Base-by-base conservation (phyloP, 2,113 vertebrate genomes). In the Chionis minor region DNA sequence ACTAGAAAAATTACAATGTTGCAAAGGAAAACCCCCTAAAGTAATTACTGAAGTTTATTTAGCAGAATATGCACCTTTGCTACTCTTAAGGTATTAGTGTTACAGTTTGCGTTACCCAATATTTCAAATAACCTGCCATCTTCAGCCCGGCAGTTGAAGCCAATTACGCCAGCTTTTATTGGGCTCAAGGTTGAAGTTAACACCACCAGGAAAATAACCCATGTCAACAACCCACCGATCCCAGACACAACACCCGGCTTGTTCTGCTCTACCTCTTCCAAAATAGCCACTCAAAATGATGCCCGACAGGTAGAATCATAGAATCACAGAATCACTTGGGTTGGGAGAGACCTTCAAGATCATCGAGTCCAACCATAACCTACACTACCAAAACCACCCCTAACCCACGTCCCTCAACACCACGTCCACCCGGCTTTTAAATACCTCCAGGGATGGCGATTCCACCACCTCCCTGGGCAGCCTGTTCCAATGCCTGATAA, bases 21-120 rank as follows among this genome's bases (percentile, higher is more conserved):
- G 90, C 74, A 84, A 44, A 94, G 70, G 92, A 97, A 98, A 96
- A 94, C 21, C 95, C 97, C 96, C 96, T 92, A 83, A 97, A 97
- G 97, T 84, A 90, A 97, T 95, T 93, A 96, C 80, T 86, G 90
- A 88, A 81, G 84, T 95, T 97, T 96, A 96, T 96, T 97, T 96
- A 91, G 93, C 92, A 96, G 92, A 95, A 95, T 94, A 75, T 74
- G 92, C 88, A 97, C 93, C 88, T 90, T 97, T 94, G 69, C 77
- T 95, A 90, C 86, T 87, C 73, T 81, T 95, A 92, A 94, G 81
- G 83, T 93, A 88, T 97, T 86, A 95, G 90, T 81, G 90, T 17
- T 82, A 90, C 80, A 62, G 75, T 85, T 58, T 69, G 51, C 0
- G 0, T 52, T 69, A 74, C 95, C 56, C 70, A 69, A 9, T 81